These are phyloP conservation scores for Lytechinus pictus DNA, from an alignment of 35 echinoderm and acorn worm genomes.

Conservation along the genomic window DNA sequence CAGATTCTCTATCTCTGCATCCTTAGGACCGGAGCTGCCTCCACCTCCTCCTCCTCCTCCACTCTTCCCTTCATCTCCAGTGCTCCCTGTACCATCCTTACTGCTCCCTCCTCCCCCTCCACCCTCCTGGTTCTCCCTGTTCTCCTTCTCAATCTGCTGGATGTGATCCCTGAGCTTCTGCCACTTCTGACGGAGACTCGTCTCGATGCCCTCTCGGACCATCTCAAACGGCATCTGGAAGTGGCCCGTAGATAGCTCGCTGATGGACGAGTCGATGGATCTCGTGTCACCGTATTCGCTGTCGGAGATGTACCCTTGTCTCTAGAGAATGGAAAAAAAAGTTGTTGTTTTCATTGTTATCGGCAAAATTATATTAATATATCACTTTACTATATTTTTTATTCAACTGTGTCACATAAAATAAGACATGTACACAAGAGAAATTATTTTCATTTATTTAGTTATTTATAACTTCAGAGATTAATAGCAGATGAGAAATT, in stretches of 20 bases:
- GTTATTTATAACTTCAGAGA: too few species aligned
- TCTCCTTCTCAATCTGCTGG: slow-evolving; percentile 90
- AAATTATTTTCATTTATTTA: too few species aligned
- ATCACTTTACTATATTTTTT: too few species aligned
- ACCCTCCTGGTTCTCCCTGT: slow-evolving; percentile 55
- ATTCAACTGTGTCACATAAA: too few species aligned
- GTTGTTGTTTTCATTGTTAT: background rate
- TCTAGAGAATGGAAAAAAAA: background rate
- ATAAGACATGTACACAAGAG: too few species aligned
- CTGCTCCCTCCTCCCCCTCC: slow-evolving; percentile 23
- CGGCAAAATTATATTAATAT: too few species aligned
- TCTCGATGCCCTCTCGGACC: slow-evolving; percentile 95
- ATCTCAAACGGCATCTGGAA: slow-evolving; percentile 99
- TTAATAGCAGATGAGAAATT: too few species aligned
- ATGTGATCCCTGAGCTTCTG: slow-evolving; percentile 87
- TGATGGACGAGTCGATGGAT: slow-evolving; percentile 77
- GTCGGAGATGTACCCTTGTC: slow-evolving; percentile 50
- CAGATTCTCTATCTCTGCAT: slow-evolving; percentile 71
- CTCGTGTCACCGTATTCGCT: slow-evolving; percentile 77
- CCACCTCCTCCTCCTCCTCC: slow-evolving; percentile 34
- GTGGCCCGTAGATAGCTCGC: slow-evolving; percentile 89
- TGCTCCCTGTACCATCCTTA: slow-evolving; percentile 1
- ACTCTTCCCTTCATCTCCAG: slow-evolving; percentile 14
- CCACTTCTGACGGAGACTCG: slow-evolving; percentile 85
- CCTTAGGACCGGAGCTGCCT: slow-evolving; percentile 40